These are phyloP conservation scores for Dolichoris vasculosae DNA, from an alignment of 1,140 invertebrate genomes.

Conservation along the genomic window DNA sequence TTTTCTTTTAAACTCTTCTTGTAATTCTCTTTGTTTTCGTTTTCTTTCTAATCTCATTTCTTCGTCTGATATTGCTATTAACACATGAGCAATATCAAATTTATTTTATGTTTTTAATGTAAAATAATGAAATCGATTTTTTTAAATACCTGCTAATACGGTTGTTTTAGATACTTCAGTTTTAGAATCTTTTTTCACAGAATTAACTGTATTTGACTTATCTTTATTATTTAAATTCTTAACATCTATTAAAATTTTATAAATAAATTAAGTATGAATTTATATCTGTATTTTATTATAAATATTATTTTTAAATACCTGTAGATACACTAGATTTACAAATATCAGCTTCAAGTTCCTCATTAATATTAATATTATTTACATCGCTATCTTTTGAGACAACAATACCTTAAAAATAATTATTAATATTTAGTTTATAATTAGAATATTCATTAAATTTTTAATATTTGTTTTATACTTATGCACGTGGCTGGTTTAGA, in stretches of 20 bases:
- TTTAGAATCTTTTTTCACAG: neutral
- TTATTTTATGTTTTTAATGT: neutral
- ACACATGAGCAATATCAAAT: constrained; percentile 10
- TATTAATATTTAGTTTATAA: neutral
- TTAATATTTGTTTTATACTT: constrained; percentile 23
- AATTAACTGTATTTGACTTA: neutral
- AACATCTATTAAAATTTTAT: neutral
- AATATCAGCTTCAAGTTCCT: neutral
- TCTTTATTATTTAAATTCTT: neutral
- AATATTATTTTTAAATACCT: constrained; percentile 9
- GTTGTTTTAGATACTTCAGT: neutral
- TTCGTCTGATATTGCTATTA: constrained; percentile 53
- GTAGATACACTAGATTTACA: neutral
- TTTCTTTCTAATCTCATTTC: constrained; percentile 57
- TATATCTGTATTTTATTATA: neutral
- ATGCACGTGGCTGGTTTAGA: neutral
- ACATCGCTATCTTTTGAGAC: neutral
- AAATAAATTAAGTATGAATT: neutral
- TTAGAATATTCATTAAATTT: neutral
- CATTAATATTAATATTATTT: neutral
- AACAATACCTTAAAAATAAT: neutral
- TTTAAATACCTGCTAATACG: neutral
- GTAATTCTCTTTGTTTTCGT: constrained; percentile 56
- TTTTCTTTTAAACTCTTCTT: constrained; percentile 56
- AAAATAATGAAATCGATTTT: neutral